Base-by-base conservation (phyloP, 2,888 invertebrate genomes). In the Acleris cristana region DNA sequence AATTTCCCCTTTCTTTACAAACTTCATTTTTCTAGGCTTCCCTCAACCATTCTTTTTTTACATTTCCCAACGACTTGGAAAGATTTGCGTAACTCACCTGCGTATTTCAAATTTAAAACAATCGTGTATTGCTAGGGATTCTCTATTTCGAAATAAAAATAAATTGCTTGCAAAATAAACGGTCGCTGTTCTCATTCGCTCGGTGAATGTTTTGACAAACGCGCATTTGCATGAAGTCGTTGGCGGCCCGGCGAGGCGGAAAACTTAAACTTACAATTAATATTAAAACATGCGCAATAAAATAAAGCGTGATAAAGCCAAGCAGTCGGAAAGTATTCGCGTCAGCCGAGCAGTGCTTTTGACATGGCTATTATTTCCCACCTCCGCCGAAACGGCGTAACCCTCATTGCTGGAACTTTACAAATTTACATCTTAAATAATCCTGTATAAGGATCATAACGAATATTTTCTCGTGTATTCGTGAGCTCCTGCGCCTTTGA, bases 251-350 rank as follows among this genome's bases (percentile, higher is more conserved):
- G 75, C 84, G 81, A 80, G 73, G 75, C 80, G 80, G 88, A 89
- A 89, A 89, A 90, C 90, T 89, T 87, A 89, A 90, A 90, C 89
- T 89, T 87, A 89, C 88, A 89, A 90, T 90, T 89, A 90, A 89
- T 90, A 89, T 90, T 90, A 88, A 90, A 88, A 89, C 88, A 90
- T 90, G 90, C 90, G 79, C 89, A 87, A 87, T 90, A 88, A 89
- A 89, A 88, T 87, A 85, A 67, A 67, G 67, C 67, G 67, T 63
- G 67, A 63, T 63, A 67, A 84, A 90, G 81, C 75, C 87, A 88
- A 88, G 86, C 86, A 86, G 86, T 88, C 87, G 89, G 89, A 89
- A 90, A 87, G 85, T 84, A 88, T 90, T 83, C 84, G 75, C 86
- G 86, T 90, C 88, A 87, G 76, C 79, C 80, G 82, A 81, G 81